Evolutionary conservation across 2,113 vertebrate species (phyloP).

Genomic region (Cercopithecus mona): DNA sequence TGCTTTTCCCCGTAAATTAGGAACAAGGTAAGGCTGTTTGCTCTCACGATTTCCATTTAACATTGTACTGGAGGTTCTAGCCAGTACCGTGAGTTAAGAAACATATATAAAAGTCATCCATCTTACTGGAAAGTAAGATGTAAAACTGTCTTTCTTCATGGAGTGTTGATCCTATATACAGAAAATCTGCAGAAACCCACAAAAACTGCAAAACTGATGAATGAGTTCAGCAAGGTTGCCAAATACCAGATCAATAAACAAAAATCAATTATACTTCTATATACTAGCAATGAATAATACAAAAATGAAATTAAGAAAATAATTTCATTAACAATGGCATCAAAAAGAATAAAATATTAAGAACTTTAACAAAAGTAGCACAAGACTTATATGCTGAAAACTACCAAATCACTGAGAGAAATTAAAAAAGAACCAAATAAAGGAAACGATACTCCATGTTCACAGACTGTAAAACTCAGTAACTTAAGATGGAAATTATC

Average conservation of each 20-base stretch:
- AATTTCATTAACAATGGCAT: not conserved
- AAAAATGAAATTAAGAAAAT: not conserved
- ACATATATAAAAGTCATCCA: not conserved
- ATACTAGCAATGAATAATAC: not conserved
- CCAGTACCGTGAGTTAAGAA: not conserved
- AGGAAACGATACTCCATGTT: not conserved
- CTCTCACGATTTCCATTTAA: not conserved
- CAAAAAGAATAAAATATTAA: not conserved
- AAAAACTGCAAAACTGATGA: not conserved
- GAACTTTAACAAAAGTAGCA: not conserved
- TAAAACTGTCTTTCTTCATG: not conserved
- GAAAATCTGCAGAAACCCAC: not conserved
- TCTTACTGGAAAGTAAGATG: not conserved
- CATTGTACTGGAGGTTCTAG: not conserved
- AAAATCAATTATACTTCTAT: not conserved
- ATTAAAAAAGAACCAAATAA: not conserved
- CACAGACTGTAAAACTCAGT: not conserved
- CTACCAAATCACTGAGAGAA: not conserved
- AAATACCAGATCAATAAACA: not conserved
- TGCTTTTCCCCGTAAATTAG: not conserved
- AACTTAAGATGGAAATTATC: not conserved
- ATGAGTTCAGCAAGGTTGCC: not conserved
- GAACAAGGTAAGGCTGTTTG: not conserved
- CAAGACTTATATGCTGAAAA: not conserved
- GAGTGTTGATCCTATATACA: not conserved